These are phyloP conservation scores for Dryococelus australis DNA, from an alignment of 2,888 invertebrate species.

Conservation along the genomic window DNA sequence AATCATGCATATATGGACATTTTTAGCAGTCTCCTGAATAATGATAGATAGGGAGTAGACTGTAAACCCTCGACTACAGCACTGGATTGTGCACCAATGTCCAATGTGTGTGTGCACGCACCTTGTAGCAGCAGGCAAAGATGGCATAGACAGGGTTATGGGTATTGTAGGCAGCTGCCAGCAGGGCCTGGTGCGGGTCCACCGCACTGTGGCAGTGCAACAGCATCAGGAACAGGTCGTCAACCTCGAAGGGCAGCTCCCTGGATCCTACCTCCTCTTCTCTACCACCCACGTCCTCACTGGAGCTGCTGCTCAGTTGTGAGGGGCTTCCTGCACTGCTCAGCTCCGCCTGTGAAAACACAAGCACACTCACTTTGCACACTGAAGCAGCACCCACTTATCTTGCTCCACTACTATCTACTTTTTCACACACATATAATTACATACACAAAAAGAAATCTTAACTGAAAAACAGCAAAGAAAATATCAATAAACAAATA, in stretches of 20 bases:
- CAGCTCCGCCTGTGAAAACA: not conserved
- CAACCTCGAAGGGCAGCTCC: not conserved
- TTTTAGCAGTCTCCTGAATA: too few species aligned
- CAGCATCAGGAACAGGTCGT: constrained; percentile 39
- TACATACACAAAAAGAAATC: too few species aligned
- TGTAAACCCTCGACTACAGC: too few species aligned
- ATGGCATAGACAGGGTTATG: constrained; percentile 70
- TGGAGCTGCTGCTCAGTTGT: constrained; percentile 36
- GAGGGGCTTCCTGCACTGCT: not conserved
- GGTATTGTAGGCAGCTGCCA: constrained; percentile 66
- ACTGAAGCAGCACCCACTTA: not conserved
- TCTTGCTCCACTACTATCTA: too few species aligned
- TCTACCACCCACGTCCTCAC: constrained; percentile 30
- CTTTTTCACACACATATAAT: too few species aligned
- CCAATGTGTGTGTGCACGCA: constrained; percentile 50
- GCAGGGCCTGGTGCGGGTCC: constrained; percentile 71
- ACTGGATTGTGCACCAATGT: too few species aligned
- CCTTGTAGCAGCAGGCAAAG: constrained; percentile 75
- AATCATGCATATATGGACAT: too few species aligned
- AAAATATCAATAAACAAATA: too few species aligned
- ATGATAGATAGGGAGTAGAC: too few species aligned
- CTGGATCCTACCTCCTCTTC: not conserved
- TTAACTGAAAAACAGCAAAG: too few species aligned
- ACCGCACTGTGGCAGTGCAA: constrained; percentile 61
- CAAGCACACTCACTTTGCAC: not conserved